These are phyloP conservation scores for Furcula furcula DNA, from an alignment of 2,888 invertebrate species.

Conservation along the genomic window DNA sequence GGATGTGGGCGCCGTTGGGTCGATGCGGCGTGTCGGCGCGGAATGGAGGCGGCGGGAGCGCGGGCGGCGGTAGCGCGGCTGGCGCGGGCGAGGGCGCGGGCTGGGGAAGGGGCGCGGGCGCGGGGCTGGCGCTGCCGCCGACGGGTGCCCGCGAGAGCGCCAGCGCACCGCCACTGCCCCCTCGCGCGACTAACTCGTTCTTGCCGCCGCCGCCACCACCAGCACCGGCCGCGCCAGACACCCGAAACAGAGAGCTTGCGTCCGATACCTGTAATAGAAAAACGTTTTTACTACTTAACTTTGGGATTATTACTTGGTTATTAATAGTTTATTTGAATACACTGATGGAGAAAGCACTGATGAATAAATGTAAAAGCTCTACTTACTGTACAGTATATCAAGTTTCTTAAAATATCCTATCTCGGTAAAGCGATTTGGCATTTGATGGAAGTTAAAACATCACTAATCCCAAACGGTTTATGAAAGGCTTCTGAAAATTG, in stretches of 20 bases:
- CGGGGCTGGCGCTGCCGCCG: slow-evolving; percentile 83
- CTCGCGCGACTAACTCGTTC: slow-evolving; percentile 82
- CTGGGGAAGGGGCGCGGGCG: slow-evolving; percentile 85
- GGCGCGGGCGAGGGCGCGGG: slow-evolving; percentile 87
- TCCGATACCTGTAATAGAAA: slow-evolving; percentile 62
- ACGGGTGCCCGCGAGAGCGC: slow-evolving; percentile 83
- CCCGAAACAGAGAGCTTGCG: slow-evolving; percentile 71
- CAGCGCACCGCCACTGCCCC: slow-evolving; percentile 84
- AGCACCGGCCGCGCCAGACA: slow-evolving; percentile 81
- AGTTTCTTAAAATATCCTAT: no score
- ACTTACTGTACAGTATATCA: no score
- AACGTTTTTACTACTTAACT: background rate
- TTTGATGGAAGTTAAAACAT: no score
- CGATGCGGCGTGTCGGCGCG: slow-evolving; percentile 74
- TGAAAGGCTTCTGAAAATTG: no score
- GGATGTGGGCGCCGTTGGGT: slow-evolving; percentile 67
- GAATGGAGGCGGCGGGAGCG: slow-evolving; percentile 84
- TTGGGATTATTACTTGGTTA: no score
- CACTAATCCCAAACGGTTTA: no score
- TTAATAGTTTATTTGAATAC: no score
- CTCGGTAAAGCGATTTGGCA: no score
- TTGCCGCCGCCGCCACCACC: slow-evolving; percentile 84
- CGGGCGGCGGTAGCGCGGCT: slow-evolving; percentile 84
- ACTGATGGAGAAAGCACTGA: no score
- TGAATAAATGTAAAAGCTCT: slow-evolving; percentile 4